Evolutionary conservation across 2,113 vertebrate species (phyloP).

Genomic region (Brachyhypopomus gauderio): DNA sequence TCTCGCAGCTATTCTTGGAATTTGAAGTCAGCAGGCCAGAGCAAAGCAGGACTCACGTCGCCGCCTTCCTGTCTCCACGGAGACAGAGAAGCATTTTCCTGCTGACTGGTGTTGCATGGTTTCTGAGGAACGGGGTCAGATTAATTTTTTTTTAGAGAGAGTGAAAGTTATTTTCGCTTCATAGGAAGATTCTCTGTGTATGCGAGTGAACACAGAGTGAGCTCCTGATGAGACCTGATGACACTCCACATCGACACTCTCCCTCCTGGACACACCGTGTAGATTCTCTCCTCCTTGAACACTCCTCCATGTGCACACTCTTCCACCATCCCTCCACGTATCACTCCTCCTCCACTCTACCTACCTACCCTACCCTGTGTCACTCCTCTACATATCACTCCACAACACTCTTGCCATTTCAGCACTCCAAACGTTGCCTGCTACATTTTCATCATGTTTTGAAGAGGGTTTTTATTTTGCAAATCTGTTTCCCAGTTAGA

Average conservation of each 20-base stretch:
- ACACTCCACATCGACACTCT: too few relatives aligned
- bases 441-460: conserved; percentile 12
- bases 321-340: too few relatives aligned
- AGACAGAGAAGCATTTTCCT: neutral
- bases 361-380: too few relatives aligned
- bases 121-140: neutral
- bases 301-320: too few relatives aligned
- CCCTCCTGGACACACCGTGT: too few relatives aligned
- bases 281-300: too few relatives aligned
- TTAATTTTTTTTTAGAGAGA: neutral
- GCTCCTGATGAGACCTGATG: neutral
- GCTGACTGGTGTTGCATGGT: neutral
- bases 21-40: conserved; percentile 18
- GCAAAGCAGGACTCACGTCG: too few relatives aligned
- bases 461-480: neutral
- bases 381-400: too few relatives aligned
- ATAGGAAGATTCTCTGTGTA: neutral
- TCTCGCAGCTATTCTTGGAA: conserved; percentile 40
- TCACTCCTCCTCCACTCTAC: too few relatives aligned
- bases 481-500: too few relatives aligned
- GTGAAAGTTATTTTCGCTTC: neutral
- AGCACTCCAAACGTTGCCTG: neutral
- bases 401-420: too few relatives aligned
- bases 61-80: neutral
- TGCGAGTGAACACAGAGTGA: neutral